Base-by-base conservation (phyloP, 2,888 invertebrate species). In the Drosophila emarginata region DNA sequence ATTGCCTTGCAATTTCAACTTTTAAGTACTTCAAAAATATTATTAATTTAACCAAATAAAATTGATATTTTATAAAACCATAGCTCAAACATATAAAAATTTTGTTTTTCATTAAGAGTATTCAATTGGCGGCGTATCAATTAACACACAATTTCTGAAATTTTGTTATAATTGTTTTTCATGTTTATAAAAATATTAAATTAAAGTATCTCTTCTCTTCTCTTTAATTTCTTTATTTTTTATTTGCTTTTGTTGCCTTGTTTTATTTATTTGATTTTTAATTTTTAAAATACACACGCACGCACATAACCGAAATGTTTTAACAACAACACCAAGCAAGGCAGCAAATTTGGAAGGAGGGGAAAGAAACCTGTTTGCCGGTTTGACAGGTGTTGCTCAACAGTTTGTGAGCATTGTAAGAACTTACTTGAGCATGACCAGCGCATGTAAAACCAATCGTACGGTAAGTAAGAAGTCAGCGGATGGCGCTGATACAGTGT, bases 351-450 rank as follows among this genome's bases (percentile, higher is more conserved):
- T 0, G 6, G 1, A 9, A 15, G 18, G 15, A 11, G 39, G 15
- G 23, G 52, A 28, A 28, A 21, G 21, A 39, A 70, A 72, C 73
- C 67, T 40, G 71, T 73, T 73, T 58, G n/a, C 45, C 56, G 45
- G 56, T 63, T 63, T 63, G 56, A 63, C 50, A 56, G 56, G 3
- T 45, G 45, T 45, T 45, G 45, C 51, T 51, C 12, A 18, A 36
- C 32, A 36, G 54, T 32, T 54, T 54, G 18, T 5, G 9, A 18
- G 28, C 12, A 18, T 2, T 36, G 28, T 54, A n/a, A 54, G 61
- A 45, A 84, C 81, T 85, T 85, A 87, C 81, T 79, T 85, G 73
- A 61, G 76, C 88, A 87, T 81, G 86, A 65, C 60, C 78, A 81
- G 69, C 72, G 74, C 72, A 53, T 74, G 26, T 57, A 50, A 64